phyloP scores from a whole-genome alignment of 1,140 invertebrate genomes.

The Drosophila truncata region DNA sequence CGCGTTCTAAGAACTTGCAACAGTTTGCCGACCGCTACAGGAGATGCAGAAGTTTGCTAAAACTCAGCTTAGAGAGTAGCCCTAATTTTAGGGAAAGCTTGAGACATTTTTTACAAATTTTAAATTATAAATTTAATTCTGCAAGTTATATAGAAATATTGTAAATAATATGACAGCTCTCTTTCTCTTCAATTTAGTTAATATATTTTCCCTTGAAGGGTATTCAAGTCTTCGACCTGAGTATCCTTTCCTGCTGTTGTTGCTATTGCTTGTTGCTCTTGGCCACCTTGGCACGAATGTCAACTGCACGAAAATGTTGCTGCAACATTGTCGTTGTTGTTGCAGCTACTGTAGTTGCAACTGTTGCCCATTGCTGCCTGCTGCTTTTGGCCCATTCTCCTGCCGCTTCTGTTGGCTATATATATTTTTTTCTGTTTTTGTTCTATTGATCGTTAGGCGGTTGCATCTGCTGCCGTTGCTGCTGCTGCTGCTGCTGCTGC shows the following conservation, averaged over 20 bases:
- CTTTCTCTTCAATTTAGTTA: background rate
- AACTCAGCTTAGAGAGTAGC: background rate
- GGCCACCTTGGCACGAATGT: conserved; percentile 80
- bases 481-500: conserved; percentile 22
- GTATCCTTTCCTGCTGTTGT: conserved; percentile 33
- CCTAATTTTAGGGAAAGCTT: background rate
- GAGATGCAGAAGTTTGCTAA: conserved; percentile 19
- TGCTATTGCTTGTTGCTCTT: conserved; percentile 45
- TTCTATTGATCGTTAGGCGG: conserved; percentile 82
- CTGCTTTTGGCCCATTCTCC: conserved; percentile 56
- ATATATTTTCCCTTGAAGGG: background rate
- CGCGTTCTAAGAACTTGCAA: conserved; percentile 81
- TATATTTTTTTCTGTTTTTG: conserved; percentile 41
- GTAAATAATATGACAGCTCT: too few species aligned
- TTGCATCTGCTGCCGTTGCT: conserved; percentile 48
- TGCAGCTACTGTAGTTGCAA: conserved; percentile 40
- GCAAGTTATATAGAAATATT: too few species aligned
- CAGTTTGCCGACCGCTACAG: conserved; percentile 64
- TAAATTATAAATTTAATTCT: too few species aligned
- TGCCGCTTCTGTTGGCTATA: conserved; percentile 47
- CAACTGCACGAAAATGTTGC: conserved; percentile 81
- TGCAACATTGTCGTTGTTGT: conserved; percentile 53
- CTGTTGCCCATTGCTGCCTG: conserved; percentile 53
- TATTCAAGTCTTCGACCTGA: background rate
- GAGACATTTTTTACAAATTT: too few species aligned